Conservation (phyloP, 30 jellyfish, hydroid and myxozoan species). For the Sanderia malayensis region DNA sequence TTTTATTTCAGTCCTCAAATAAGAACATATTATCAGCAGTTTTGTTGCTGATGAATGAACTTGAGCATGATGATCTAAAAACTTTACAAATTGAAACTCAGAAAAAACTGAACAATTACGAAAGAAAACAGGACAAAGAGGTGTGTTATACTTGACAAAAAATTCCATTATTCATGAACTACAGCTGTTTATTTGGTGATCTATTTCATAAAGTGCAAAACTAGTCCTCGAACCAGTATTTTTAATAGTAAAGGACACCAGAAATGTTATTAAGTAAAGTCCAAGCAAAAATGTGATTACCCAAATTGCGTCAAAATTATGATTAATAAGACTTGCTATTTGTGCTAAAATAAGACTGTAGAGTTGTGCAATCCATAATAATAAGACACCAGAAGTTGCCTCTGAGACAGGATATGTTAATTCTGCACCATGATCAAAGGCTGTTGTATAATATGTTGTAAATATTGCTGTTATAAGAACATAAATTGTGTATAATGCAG, state of each 20-base stretch:
- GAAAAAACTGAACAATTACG: not conserved
- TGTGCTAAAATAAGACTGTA: slow-evolving; percentile 24
- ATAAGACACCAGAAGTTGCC: slow-evolving; percentile 47
- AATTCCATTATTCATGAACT: no score
- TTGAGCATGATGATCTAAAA: not conserved
- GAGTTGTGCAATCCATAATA: slow-evolving; percentile 53
- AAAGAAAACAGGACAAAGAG: not conserved
- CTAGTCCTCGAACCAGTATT: not conserved
- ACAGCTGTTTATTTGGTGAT: no score
- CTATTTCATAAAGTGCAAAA: no score
- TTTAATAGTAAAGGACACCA: not conserved
- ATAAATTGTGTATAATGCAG: slow-evolving; percentile 12
- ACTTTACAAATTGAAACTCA: not conserved
- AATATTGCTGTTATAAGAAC: slow-evolving; percentile 16
- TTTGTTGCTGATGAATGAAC: not conserved
- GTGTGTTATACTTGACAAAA: no score
- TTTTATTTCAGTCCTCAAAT: not conserved
- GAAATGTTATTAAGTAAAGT: not conserved
- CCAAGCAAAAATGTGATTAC: not conserved
- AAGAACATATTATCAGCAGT: not conserved
- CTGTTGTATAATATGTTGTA: slow-evolving; percentile 68
- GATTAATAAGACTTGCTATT: slow-evolving; percentile 14
- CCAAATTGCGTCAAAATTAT: slow-evolving; percentile 2
- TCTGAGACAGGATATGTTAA: slow-evolving; percentile 64
- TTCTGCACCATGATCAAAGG: slow-evolving; percentile 82